phyloP scores from a whole-genome alignment of 2,113 vertebrate genomes.

The Collichthys lucidus region DNA sequence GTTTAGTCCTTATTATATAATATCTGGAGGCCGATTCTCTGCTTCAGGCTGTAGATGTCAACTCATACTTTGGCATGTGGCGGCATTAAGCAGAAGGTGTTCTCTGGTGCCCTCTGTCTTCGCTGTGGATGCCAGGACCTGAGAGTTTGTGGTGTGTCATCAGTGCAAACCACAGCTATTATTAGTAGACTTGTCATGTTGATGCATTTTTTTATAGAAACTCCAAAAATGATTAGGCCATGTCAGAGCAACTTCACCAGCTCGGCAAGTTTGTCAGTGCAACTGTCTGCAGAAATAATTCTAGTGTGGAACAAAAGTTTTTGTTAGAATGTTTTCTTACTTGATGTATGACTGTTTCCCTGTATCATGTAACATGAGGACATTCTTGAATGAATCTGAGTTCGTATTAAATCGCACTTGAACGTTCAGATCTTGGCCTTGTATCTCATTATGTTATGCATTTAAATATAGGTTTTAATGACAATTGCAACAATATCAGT shows the following conservation, averaged over 20 bases:
- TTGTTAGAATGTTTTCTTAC: too few relatives aligned
- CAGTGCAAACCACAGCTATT: conserved; percentile 10
- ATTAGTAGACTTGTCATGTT: not conserved
- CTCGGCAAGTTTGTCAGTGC: not conserved
- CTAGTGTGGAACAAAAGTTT: too few relatives aligned
- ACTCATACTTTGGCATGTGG: conserved; percentile 33
- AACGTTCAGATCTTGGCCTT: too few relatives aligned
- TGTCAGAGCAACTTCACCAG: conserved; percentile 11
- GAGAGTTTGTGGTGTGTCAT: not conserved
- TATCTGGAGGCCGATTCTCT: conserved; percentile 22
- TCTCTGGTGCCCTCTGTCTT: conserved; percentile 67
- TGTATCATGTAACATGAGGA: too few relatives aligned
- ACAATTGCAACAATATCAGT: conserved; percentile 23
- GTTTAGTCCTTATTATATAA: not conserved
- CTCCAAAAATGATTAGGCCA: not conserved
- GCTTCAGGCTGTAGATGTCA: conserved; percentile 57
- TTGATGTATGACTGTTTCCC: too few relatives aligned
- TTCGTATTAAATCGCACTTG: too few relatives aligned
- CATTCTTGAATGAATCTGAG: too few relatives aligned
- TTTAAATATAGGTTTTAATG: not conserved
- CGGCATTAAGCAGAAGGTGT: not conserved
- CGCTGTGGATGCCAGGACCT: not conserved
- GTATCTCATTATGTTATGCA: not conserved
- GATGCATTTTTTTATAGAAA: conserved; percentile 8
- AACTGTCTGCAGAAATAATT: not conserved